These are phyloP conservation scores for Resseliella maxima DNA, from an alignment of 2,888 invertebrate genomes.

Conservation along the genomic window DNA sequence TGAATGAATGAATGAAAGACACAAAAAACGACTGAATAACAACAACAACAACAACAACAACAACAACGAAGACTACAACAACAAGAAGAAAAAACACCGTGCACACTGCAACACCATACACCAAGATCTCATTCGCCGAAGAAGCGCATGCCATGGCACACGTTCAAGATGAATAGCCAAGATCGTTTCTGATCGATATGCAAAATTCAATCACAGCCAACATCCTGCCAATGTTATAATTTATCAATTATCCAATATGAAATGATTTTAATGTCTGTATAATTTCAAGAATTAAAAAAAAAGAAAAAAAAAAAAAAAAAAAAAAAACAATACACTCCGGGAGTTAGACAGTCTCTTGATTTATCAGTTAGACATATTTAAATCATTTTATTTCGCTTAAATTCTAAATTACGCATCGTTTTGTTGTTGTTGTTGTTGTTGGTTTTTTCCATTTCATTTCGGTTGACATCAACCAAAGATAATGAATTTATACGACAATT, in stretches of 20 bases:
- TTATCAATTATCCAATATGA: conserved; percentile 30
- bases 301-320: too few species aligned
- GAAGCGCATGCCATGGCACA: not conserved
- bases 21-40: too few species aligned
- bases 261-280: not conserved
- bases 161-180: conserved; percentile 36
- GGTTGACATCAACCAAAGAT: not conserved
- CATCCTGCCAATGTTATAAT: conserved; percentile 33
- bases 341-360: conserved; percentile 27
- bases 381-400: not conserved
- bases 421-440: too few species aligned
- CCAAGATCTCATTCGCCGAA: not conserved
- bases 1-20: not conserved
- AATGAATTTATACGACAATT: conserved; percentile 25
- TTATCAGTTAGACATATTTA: conserved; percentile 5
- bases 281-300: conserved; percentile 3
- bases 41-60: not conserved
- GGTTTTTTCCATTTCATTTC: not conserved
- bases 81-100: not conserved
- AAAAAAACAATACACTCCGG: not conserved
- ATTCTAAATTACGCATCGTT: not conserved
- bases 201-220: conserved; percentile 27
- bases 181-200: conserved; percentile 11
- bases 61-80: not conserved
- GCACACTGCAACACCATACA: not conserved